Evolutionary conservation across 2,888 invertebrate species (phyloP).

Genomic region (Lycocerus yunnanus): DNA sequence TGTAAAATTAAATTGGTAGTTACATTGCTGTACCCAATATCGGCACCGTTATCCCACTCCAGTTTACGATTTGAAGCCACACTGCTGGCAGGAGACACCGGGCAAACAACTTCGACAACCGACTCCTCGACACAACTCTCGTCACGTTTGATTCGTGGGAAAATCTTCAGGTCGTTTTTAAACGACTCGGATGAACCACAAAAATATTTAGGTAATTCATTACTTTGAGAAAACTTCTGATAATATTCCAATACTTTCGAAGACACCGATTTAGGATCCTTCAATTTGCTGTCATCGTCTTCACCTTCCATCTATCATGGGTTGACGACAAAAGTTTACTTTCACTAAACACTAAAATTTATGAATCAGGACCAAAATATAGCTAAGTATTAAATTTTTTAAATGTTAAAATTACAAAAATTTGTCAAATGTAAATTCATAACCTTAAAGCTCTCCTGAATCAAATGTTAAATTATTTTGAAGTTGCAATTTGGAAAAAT

Average conservation of each 20-base stretch:
- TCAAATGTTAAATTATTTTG: background rate
- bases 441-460: background rate
- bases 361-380: background rate
- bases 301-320: slow-evolving; percentile 27
- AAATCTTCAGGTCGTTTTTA: background rate
- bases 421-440: slow-evolving; percentile 7
- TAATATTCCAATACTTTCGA: slow-evolving; percentile 66
- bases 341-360: background rate
- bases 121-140: slow-evolving; percentile 24
- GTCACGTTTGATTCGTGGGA: background rate
- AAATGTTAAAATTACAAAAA: slow-evolving; percentile 1
- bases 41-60: slow-evolving; percentile 88
- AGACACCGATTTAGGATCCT: slow-evolving; percentile 36
- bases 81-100: slow-evolving; percentile 73
- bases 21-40: slow-evolving; percentile 72
- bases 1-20: slow-evolving; percentile 49
- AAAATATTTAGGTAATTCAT: slow-evolving; percentile 71
- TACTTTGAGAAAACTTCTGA: slow-evolving; percentile 68
- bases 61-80: slow-evolving; percentile 73
- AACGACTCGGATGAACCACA: slow-evolving; percentile 47
- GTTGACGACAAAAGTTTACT: background rate
- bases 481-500: background rate
- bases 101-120: slow-evolving; percentile 18
- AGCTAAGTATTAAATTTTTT: background rate
- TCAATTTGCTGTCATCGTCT: slow-evolving; percentile 4